Evolutionary conservation across 2,797 vertebrate genomes (phyloP).

Genomic region (Sparidentex hasta): DNA sequence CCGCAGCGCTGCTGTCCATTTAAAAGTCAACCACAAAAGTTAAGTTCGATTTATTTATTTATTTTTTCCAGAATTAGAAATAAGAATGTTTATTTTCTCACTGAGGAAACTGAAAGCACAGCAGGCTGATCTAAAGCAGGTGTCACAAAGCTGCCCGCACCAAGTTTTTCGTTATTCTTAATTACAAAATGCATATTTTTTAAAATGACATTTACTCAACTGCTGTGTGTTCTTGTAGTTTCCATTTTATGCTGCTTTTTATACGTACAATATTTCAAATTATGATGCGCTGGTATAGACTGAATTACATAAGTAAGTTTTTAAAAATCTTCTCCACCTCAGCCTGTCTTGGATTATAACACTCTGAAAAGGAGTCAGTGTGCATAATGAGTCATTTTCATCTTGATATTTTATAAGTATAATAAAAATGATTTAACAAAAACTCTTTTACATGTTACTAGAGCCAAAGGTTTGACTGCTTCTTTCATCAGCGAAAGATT

Average conservation of each 20-base stretch:
- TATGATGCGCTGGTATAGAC: background rate
- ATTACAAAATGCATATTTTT: background rate
- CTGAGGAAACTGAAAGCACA: background rate
- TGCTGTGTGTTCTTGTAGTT: background rate
- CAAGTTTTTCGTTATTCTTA: background rate
- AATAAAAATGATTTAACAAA: too few relatives aligned
- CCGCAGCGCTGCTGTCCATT: slow-evolving; percentile 28
- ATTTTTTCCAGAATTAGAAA: slow-evolving; percentile 38
- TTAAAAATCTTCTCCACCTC: background rate
- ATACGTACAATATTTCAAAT: background rate
- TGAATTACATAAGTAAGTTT: background rate
- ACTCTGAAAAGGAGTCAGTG: background rate
- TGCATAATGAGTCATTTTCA: background rate
- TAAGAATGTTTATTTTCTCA: slow-evolving; percentile 44
- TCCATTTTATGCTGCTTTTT: background rate
- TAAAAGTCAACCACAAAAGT: slow-evolving; percentile 42
- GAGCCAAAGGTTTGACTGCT: background rate
- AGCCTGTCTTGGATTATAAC: background rate
- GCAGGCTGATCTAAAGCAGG: slow-evolving; percentile 31
- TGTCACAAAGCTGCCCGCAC: background rate
- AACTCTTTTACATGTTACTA: too few relatives aligned
- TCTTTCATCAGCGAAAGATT: background rate
- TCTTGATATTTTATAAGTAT: background rate
- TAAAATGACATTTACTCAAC: background rate
- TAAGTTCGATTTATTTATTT: background rate